A percentile compares a stretch with the other conserved stretches of the same genome.
phyloP scores from a whole-genome alignment of 2,888 invertebrate species.

The Leistus spinibarbis region DNA sequence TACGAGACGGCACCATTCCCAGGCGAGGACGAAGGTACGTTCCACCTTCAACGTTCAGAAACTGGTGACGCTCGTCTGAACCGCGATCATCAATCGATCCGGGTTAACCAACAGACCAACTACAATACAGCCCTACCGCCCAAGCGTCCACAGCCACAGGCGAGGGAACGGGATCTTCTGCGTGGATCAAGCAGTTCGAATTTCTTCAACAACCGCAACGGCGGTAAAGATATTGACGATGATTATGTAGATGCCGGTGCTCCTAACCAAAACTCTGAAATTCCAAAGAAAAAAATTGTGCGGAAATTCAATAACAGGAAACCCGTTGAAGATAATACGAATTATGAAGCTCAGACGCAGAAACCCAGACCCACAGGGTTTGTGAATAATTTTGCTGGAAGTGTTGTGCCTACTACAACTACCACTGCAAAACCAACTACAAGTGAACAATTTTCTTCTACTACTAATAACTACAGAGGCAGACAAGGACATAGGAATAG shows the following conservation, averaged over 20 bases:
- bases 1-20: conserved; percentile 68
- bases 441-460: conserved; percentile 48
- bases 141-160: conserved; percentile 20
- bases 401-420: conserved; percentile 59
- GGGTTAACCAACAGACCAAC: conserved; percentile 56
- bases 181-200: conserved; percentile 76
- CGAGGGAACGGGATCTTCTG: conserved; percentile 63
- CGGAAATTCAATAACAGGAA: conserved; percentile 55
- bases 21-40: conserved; percentile 73
- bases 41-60: conserved; percentile 75
- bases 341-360: conserved; percentile 55
- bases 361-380: conserved; percentile 54
- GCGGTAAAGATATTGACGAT: conserved; percentile 64
- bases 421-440: conserved; percentile 50
- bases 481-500: conserved; percentile 41
- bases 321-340: conserved; percentile 49
- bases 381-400: conserved; percentile 58
- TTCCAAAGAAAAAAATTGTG: conserved; percentile 56
- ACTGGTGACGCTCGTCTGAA: conserved; percentile 62
- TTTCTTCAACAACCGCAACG: conserved; percentile 72
- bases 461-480: conserved; percentile 46
- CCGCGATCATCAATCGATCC: conserved; percentile 53
- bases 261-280: conserved; percentile 55
- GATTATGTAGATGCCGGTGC: conserved; percentile 56
- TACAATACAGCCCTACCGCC: conserved; percentile 41